Evolutionary conservation across 2,113 vertebrate genomes (phyloP).

Genomic region (Sinocyclocheilus anophthalmus): DNA sequence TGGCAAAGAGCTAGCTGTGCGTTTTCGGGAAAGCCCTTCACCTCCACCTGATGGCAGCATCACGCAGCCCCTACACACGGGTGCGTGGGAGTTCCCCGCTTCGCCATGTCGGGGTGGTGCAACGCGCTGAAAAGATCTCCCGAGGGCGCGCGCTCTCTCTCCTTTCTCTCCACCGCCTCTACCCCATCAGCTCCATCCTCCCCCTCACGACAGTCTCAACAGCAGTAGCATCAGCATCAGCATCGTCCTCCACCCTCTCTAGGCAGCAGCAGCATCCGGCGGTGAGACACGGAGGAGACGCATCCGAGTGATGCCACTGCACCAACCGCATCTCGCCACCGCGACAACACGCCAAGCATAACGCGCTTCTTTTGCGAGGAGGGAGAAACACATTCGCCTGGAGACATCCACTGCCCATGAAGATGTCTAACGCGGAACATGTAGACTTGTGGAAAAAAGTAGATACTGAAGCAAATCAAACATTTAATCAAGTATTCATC

Average conservation of each 20-base stretch:
- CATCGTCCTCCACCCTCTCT: slow-evolving; percentile 63
- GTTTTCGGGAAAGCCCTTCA: slow-evolving; percentile 75
- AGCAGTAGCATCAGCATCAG: slow-evolving; percentile 56
- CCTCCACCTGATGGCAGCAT: slow-evolving; percentile 81
- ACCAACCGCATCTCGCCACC: slow-evolving; percentile 70
- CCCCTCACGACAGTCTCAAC: slow-evolving; percentile 70
- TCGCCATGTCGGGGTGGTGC: slow-evolving; percentile 74
- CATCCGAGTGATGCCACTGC: slow-evolving; percentile 81
- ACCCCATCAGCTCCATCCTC: slow-evolving; percentile 68
- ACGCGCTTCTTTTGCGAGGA: slow-evolving; percentile 62
- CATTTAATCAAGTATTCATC: too few species aligned
- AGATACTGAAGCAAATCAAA: too few species aligned
- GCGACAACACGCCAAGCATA: slow-evolving; percentile 63
- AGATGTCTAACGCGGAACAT: slow-evolving; percentile 86
- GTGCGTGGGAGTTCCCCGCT: slow-evolving; percentile 84
- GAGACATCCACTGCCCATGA: slow-evolving; percentile 79
- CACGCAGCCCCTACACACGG: slow-evolving; percentile 77
- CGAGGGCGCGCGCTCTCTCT: slow-evolving; percentile 51
- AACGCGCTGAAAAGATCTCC: slow-evolving; percentile 62
- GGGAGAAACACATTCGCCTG: slow-evolving; percentile 67
- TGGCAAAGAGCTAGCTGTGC: slow-evolving; percentile 53
- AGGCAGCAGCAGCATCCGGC: slow-evolving; percentile 61
- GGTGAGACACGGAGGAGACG: slow-evolving; percentile 70
- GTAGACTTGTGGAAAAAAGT: too few species aligned
- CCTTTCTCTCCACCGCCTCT: slow-evolving; percentile 55